Evolutionary conservation across 2,888 invertebrate genomes (phyloP), one percentile per base, ranked within the genome.

Genomic region (Drosophila leonis): DNA sequence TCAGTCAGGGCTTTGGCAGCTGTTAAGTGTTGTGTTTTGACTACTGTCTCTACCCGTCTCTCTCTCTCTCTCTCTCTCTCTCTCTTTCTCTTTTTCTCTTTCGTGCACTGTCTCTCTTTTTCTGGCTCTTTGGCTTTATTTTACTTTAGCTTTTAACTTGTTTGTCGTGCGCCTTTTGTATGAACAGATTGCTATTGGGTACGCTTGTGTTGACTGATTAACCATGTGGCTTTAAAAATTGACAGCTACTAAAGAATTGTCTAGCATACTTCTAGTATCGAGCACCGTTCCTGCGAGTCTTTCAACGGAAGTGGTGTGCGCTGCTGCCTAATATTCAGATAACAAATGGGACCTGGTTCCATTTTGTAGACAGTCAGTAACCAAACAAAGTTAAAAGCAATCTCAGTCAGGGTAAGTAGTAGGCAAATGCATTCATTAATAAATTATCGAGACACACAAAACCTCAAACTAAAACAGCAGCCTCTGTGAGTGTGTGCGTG

Each of bases 361-460:
- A 12, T 42, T 24, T 42, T 15, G 56, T 7, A 41, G 54, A 20
- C 62, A 55, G 62, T 18, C 18, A 13, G 13, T 18, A 27, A 4
- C 15, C 7, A 41, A 72, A 29, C 60, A 67, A 42, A 70, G 65
- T 54, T 66, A 59, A 73, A 78, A 57, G 75, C 66, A 65, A 72
- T 75, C 75, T 75, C 77, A 64, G 80, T 42, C 46, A 31, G 31
- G 56, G 56, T 29, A 78, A 81, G 72, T 75, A 78, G 66, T 71
- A 76, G 83, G 86, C 82, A 80, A 85, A 82, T 85, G 80, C 83
- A 84, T 86, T 84, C 80, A 87, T 87, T 87, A 86, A 86, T 86
- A 86, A 86, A 85, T 86, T 87, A 86, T 87, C 78, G 75, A 74
- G 76, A 59, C 72, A 59, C 65, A 73, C 72, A 77, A 75, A 77